Evolutionary conservation across 2,113 vertebrate species (phyloP), one percentile per base, ranked within the genome.

Genomic region (Dasyurus viverrinus): DNA sequence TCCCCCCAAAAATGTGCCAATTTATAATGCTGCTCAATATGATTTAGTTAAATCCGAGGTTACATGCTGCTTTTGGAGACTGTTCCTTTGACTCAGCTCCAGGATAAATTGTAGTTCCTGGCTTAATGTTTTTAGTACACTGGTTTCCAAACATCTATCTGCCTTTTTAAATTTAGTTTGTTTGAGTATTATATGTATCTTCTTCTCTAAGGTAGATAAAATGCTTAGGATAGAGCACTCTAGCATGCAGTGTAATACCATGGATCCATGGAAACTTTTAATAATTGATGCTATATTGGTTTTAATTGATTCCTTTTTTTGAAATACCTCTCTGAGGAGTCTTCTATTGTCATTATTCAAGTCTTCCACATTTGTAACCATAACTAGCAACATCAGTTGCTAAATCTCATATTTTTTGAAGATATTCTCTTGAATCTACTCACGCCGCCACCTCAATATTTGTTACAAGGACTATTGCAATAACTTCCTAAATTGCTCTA

Each of bases 1-100:
- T n/a, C n/a, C n/a, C 68, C 23, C 68, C n/a, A 84, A n/a, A 76
- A 76, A 84, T 84, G n/a, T 84, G 68, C 68, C 19, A 42, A 14
- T 84, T 84, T 84, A 23, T 84, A 84, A 7, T 84, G 68, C 68
- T 84, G n/a, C 68, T 23, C n/a, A 23, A n/a, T n/a, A 84, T 42
- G 36, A n/a, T 84, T 84, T 84, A 19, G 68, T 26, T 68, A 94
- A 95, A 92, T 53, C 12, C 42, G 47, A 92, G 26, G 52, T 4
- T 93, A 16, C 47, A 52, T 94, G 68, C 53, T 91, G 60, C 92
- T 46, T 57, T n/a, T 91, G 90, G 42, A 92, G 7, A 92, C 92
- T 96, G 0, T 52, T 84, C 68, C 19, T 94, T 96, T 89, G 26
- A 57, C 91, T 90, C 26, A 93, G 52, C 93, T 95, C 95, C 93